Conservation (phyloP, 2,797 vertebrate species). For the Clarias laeviceps region DNA sequence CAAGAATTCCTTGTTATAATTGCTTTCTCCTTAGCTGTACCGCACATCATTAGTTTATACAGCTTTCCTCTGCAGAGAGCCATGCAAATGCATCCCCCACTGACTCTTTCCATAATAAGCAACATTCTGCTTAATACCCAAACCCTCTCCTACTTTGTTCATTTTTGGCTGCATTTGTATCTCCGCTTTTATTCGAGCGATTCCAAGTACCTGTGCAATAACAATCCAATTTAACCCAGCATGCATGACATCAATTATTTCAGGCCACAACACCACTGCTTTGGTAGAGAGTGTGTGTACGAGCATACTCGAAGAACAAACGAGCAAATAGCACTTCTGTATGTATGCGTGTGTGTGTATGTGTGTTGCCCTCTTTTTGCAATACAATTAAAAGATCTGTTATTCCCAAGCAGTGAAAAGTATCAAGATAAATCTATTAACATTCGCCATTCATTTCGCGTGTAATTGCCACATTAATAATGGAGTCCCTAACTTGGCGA, state of each 20-base stretch:
- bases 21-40: constrained; percentile 49
- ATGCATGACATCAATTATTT: constrained; percentile 49
- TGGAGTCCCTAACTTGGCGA: constrained; percentile 32
- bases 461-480: constrained; percentile 60
- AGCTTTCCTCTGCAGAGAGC: constrained; percentile 43
- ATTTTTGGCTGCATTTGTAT: constrained; percentile 27
- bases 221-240: constrained; percentile 32
- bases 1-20: constrained; percentile 50
- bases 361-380: constrained; percentile 17
- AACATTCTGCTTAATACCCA: constrained; percentile 46
- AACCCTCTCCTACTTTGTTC: constrained; percentile 25
- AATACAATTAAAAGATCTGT: constrained; percentile 48
- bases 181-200: constrained; percentile 25
- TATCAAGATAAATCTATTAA: constrained; percentile 52
- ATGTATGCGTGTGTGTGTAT: neutral
- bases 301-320: constrained; percentile 39
- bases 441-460: constrained; percentile 51
- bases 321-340: constrained; percentile 16
- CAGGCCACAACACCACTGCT: constrained; percentile 24
- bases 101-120: constrained; percentile 55
- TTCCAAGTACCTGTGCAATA: constrained; percentile 31
- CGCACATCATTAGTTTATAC: constrained; percentile 54
- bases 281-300: constrained; percentile 26
- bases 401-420: constrained; percentile 43
- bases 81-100: constrained; percentile 32